Base-by-base conservation (phyloP, 2,888 invertebrate species). In the Macropis europaea region DNA sequence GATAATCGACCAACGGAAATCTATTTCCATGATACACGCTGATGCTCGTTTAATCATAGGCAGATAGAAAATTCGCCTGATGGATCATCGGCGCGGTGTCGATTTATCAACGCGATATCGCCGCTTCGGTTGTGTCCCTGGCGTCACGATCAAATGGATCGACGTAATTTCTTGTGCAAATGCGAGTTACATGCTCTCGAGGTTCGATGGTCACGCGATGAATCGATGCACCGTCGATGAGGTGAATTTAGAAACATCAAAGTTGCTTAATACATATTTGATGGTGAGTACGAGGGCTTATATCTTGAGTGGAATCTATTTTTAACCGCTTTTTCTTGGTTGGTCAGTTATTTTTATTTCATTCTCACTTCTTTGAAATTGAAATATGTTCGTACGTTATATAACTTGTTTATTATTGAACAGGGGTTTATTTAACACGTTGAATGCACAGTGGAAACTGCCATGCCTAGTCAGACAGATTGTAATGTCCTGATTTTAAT, bases 61-160 rank as follows among this genome's bases (percentile, higher is more conserved):
- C 11, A 17, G 43, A 36, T 26, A 62, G 76, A 77, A 82, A 85
- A 83, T 79, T 76, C 72, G 72, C 72, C 69, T 77, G 85, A 86
- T 86, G 82, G 83, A 84, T 86, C 83, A 84, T 76, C 83, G 79
- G 83, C 79, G 71, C 68, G 52, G 34, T 54, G 76, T 72, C 86
- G 86, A 87, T 87, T 86, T 86, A 87, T 86, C 77, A 85, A 80
- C 72, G 76, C 66, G 78, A 84, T 83, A 78, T n/a, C 80, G 74
- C 76, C 63, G 73, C 17, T 47, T 56, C 71, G 42, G 50, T 62
- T 48, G 43, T 59, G 56, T 56, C 54, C 52, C n/a, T 6, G n/a
- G 56, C 22, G 50, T 50, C 67, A 43, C 52, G 54, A 56, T 62
- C 56, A 24, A 36, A 56, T 53, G 69, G 53, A 73, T 76, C 50